Evolutionary conservation across 2,113 vertebrate species (phyloP).

Genomic region (Paradoxurus hermaphroditus): DNA sequence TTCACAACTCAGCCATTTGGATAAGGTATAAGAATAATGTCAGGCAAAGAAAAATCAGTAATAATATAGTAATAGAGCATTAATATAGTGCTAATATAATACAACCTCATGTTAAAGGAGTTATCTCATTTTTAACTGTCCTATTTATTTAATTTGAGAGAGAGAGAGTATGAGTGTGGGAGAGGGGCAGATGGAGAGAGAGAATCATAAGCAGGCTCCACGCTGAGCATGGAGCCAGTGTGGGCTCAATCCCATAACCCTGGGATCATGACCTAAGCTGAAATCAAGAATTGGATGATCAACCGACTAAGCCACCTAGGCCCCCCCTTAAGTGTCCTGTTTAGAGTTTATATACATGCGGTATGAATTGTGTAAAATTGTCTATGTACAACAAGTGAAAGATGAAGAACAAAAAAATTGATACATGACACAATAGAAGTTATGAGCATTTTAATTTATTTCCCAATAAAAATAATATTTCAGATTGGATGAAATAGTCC

Average conservation of each 20-base stretch:
- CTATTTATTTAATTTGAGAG: too few relatives aligned
- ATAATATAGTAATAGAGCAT: background rate
- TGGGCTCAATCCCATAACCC: too few relatives aligned
- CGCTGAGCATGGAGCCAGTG: too few relatives aligned
- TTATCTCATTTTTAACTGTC: background rate
- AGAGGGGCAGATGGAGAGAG: too few relatives aligned
- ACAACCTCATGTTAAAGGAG: background rate
- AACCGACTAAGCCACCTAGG: too few relatives aligned
- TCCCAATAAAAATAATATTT: background rate
- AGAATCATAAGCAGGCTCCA: too few relatives aligned
- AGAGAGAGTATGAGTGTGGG: too few relatives aligned
- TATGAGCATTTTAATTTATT: background rate
- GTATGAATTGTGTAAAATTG: background rate
- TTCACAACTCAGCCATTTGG: background rate
- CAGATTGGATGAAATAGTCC: background rate
- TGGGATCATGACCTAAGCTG: too few relatives aligned
- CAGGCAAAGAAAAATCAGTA: background rate
- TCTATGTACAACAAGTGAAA: background rate
- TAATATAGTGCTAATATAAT: background rate
- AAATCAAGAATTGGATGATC: too few relatives aligned
- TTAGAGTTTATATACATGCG: background rate
- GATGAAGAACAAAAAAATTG: background rate
- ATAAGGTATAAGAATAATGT: background rate
- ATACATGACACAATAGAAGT: background rate
- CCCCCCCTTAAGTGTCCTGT: background rate